Base-by-base conservation (phyloP, 2,113 vertebrate species). In the Corythornis cristatus region DNA sequence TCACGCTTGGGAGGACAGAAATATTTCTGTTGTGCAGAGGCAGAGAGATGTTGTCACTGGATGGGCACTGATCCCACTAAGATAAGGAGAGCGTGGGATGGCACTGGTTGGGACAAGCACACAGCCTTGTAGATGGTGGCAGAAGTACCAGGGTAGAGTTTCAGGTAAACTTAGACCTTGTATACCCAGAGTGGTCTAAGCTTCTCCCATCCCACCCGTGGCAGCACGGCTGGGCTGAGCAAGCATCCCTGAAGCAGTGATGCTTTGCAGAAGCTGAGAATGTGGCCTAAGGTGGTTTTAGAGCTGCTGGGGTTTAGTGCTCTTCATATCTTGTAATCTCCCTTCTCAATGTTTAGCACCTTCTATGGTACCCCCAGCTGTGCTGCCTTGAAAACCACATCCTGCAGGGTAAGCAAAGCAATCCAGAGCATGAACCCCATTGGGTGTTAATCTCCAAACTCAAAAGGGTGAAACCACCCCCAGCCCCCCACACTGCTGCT, bases 381-480 rank as follows among this genome's bases (percentile, higher is more conserved):
- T 46, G 77, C 86, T 68, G 70, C 56, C 77, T 90, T 35, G 26
- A 1, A 51, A 94, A 96, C 96, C 96, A 28, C 96, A 96, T 96
- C 96, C 96, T 96, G 84, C 40, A 21, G 26, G 58, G 71, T 33
- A 45, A 78, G 76, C 37, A 6, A 25, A 33, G 75, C 42, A 11
- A 37, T 9, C 26, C 3, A 18, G 11, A 25, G 74, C 60, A 5
- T 4, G 28, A 28, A 67, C 35, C 64, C 37, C 3, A 29, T 54
- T 20, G 77, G 31, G 31, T 11, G n/a, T 20, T 88, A 20, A 1
- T 20, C 72, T 31, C 83, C 21, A 3, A 4, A 17, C 83, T 35
- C 66, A 90, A 74, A 10, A 43, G 89, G 73, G 68, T 50, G 61
- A 75, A 90, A 66, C 89, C 93, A 19, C 64, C 80, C 78, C 57